Evolutionary conservation across 2,888 invertebrate genomes (phyloP), one percentile per base, ranked within the genome.

Genomic region (Leptopilina myrica): DNA sequence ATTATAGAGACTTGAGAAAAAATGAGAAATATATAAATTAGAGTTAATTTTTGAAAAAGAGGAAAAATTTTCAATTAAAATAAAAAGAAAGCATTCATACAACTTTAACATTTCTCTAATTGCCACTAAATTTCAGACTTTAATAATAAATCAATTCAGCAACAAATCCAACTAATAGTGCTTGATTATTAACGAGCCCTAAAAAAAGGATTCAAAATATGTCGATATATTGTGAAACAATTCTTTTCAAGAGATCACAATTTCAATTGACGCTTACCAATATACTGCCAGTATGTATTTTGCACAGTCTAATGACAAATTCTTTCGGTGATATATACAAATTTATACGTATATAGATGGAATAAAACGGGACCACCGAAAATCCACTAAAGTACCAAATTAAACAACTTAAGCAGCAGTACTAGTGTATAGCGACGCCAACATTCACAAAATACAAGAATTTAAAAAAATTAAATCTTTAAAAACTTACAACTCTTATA

Each of bases 251-350:
- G 56, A 26, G 56, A n/a, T 73, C 56, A 33, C 73, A 56, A 73
- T 56, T 73, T 33, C 73, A 33, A 73, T 73, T 14, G 73, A 56
- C 73, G 8, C 14, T 49, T 40, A 56, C 56, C 26, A 4, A 26
- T 56, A 11, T 49, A 73, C 33, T 73, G 73, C 73, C 56, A 73
- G 73, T 26, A 33, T 73, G 33, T 56, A 56, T 26, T 49, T 53
- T 33, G 73, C n/a, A 73, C n/a, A 73, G 49, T 56, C 26, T 33
- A 56, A n/a, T 73, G 73, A 73, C 73, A 33, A 73, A 73, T 73
- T 56, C 69, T 40, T 73, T 73, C 56, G 56, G 73, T 56, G 56
- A 73, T 73, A 73, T 69, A 69, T 73, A 73, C 49, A 49, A 8
- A 43, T 33, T 33, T 33, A 33, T 33, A 33, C 33, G 33, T 49